phyloP scores from a whole-genome alignment of 1,140 invertebrate genomes.

The Potamilus streckersoni region DNA sequence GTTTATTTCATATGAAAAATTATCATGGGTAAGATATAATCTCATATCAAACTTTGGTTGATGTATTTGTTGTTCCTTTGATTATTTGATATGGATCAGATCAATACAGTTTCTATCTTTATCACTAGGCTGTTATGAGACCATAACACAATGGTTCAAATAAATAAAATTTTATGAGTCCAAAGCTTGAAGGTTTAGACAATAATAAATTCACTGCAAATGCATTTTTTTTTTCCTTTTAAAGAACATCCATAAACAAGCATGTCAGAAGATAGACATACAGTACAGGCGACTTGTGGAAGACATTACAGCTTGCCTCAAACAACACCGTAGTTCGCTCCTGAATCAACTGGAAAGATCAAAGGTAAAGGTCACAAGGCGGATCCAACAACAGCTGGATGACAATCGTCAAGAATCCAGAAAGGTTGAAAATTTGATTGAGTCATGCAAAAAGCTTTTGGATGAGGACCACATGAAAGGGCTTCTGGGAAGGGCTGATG shows the following conservation, averaged over 20 bases:
- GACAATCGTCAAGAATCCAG: constrained; percentile 32
- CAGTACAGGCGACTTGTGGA: constrained; percentile 51
- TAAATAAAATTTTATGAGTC: too few species aligned
- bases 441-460: constrained; percentile 44
- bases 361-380: constrained; percentile 32
- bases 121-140: too few species aligned
- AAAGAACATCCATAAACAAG: constrained; percentile 45
- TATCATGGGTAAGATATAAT: too few species aligned
- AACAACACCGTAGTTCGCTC: constrained; percentile 38
- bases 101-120: too few species aligned
- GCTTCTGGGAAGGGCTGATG: constrained; percentile 42
- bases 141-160: too few species aligned
- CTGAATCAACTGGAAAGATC: constrained; percentile 30
- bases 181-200: too few species aligned
- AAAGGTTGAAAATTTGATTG: constrained; percentile 36
- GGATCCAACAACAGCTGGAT: constrained; percentile 4
- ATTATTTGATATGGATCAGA: too few species aligned
- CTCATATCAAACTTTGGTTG: too few species aligned
- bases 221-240: constrained; percentile 2
- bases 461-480: constrained; percentile 40
- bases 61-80: too few species aligned
- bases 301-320: constrained; percentile 43
- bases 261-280: constrained; percentile 42
- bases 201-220: too few species aligned
- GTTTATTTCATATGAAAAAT: too few species aligned